Conservation (phyloP, 1,140 invertebrate species). For the Drosophila kepulauana region DNA sequence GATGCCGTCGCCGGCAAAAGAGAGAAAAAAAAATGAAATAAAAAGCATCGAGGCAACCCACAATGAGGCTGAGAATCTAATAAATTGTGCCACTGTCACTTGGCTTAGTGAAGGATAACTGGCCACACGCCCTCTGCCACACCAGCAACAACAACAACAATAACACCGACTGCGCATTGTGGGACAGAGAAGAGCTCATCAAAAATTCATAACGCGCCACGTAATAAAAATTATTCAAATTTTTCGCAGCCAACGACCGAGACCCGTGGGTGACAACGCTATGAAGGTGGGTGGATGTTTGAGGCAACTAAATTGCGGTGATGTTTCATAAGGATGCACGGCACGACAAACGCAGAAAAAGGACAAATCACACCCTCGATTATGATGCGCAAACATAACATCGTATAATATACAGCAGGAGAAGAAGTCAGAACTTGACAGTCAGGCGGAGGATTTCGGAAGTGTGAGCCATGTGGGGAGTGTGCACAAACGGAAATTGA, state of each 20-base stretch:
- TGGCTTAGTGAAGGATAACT: slow-evolving; percentile 84
- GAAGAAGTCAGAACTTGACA: slow-evolving; percentile 8
- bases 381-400: slow-evolving; percentile 63
- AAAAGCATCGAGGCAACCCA: slow-evolving; percentile 41
- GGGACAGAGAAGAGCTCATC: slow-evolving; percentile 65
- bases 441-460: slow-evolving; percentile 2
- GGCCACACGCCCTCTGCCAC: slow-evolving; percentile 62
- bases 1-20: slow-evolving; percentile 42
- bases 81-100: slow-evolving; percentile 83
- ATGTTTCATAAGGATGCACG: slow-evolving; percentile 74
- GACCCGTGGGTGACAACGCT: slow-evolving; percentile 8
- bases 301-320: slow-evolving; percentile 77
- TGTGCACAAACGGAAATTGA: slow-evolving; percentile 82
- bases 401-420: slow-evolving; percentile 1
- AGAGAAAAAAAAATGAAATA: slow-evolving; percentile 27
- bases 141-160: slow-evolving; percentile 39
- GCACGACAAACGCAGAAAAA: slow-evolving; percentile 37
- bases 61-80: slow-evolving; percentile 80
- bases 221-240: slow-evolving; percentile 85
- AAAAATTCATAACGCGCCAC: slow-evolving; percentile 84
- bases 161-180: slow-evolving; percentile 36
- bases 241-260: slow-evolving; percentile 66
- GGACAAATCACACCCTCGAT: slow-evolving; percentile 84
- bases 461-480: slow-evolving; percentile 41
- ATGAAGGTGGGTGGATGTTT: slow-evolving; percentile 3